phyloP scores from a whole-genome alignment of 2,888 invertebrate species.

The Standfussiana lucernea region DNA sequence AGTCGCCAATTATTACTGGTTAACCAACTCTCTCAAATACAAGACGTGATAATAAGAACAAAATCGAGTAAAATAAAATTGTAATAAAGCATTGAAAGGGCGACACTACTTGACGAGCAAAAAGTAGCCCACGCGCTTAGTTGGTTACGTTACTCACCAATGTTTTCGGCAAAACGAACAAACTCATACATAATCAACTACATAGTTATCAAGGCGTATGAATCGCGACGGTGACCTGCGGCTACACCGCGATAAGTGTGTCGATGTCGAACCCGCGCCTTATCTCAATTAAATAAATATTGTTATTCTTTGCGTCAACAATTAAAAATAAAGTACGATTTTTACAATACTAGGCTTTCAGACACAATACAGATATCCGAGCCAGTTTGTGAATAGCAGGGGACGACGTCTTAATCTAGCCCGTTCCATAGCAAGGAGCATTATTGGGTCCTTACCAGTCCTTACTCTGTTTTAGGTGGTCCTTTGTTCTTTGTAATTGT shows the following conservation, averaged over 20 bases:
- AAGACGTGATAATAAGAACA: neutral
- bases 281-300: slow-evolving; percentile 44
- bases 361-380: slow-evolving; percentile 2
- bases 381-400: neutral
- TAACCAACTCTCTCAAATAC: neutral
- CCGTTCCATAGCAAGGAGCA: slow-evolving; percentile 13
- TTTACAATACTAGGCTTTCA: slow-evolving; percentile 24
- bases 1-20: neutral
- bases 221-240: slow-evolving; percentile 40
- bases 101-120: neutral
- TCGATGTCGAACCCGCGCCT: slow-evolving; percentile 39
- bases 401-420: slow-evolving; percentile 10
- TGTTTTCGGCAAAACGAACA: slow-evolving; percentile 22
- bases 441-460: slow-evolving; percentile 20
- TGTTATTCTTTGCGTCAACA: slow-evolving; percentile 34
- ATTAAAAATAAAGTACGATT: slow-evolving; percentile 33
- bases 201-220: slow-evolving; percentile 23
- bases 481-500: slow-evolving; percentile 6
- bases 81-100: neutral
- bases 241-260: slow-evolving; percentile 45
- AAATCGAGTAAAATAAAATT: neutral
- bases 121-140: neutral
- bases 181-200: neutral
- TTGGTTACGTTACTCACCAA: slow-evolving; percentile 2
- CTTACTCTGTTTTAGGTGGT: neutral